Conservation (phyloP, 2,113 vertebrate species). For the Amphiprion percula region DNA sequence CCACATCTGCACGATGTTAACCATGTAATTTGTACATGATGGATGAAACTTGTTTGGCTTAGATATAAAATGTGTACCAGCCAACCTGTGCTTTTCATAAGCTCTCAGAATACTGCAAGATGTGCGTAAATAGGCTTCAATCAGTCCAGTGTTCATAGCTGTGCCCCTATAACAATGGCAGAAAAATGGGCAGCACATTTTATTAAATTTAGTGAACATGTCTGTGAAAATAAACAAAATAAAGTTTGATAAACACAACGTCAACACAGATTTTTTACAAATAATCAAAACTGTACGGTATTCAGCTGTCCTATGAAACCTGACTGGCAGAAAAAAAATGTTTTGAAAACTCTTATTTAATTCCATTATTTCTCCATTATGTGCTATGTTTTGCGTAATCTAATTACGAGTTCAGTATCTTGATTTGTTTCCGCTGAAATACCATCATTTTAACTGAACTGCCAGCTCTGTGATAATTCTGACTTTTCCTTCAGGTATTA, state of each 20-base stretch:
- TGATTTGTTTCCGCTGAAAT: constrained; percentile 10
- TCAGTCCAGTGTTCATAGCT: not conserved
- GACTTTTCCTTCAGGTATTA: constrained; percentile 88
- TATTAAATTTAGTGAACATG: too few relatives aligned
- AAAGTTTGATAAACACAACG: too few relatives aligned
- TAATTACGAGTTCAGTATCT: not conserved
- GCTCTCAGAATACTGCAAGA: not conserved
- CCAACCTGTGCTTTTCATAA: constrained; percentile 34
- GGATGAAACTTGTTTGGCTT: constrained; percentile 37
- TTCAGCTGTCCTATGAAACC: too few relatives aligned
- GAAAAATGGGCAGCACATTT: too few relatives aligned
- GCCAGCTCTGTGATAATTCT: constrained; percentile 21
- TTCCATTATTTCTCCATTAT: not conserved
- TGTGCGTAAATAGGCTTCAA: not conserved
- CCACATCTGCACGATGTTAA: constrained; percentile 31
- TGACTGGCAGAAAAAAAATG: too few relatives aligned
- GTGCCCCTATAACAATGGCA: not conserved
- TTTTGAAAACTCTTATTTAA: not conserved
- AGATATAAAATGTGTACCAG: constrained; percentile 19
- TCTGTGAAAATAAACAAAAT: too few relatives aligned
- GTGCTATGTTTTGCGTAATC: not conserved
- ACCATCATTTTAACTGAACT: constrained; percentile 15
- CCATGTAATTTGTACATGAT: constrained; percentile 36
- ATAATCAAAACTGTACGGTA: too few relatives aligned
- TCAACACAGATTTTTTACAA: too few relatives aligned